These are phyloP conservation scores for Donacobius atricapilla DNA, from an alignment of 2,113 vertebrate species.

Conservation along the genomic window DNA sequence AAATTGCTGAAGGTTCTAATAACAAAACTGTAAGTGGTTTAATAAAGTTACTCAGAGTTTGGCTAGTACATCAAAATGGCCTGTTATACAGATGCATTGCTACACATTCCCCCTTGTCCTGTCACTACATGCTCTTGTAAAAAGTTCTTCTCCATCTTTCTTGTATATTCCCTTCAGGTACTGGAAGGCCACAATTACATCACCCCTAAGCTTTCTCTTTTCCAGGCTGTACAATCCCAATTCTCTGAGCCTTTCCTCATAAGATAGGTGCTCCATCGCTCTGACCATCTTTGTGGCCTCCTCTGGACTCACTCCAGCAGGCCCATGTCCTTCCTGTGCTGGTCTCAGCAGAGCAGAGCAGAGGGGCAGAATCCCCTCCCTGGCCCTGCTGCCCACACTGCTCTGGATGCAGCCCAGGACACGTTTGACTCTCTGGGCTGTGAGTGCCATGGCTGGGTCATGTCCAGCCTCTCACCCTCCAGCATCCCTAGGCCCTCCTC, in stretches of 20 bases:
- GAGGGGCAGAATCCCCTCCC: background rate
- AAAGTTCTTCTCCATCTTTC: background rate
- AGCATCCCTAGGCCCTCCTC: background rate
- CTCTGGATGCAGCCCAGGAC: background rate
- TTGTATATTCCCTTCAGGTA: background rate
- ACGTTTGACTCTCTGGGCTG: background rate
- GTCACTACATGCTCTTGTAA: background rate
- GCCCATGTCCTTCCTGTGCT: background rate
- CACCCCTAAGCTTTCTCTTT: background rate
- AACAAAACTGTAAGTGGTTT: too few relatives aligned
- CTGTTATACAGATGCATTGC: too few relatives aligned
- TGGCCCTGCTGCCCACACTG: background rate
- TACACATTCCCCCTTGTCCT: background rate
- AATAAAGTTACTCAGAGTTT: too few relatives aligned
- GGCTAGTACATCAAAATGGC: too few relatives aligned
- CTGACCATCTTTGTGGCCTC: fast-evolving
- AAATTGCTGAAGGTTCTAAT: too few relatives aligned
- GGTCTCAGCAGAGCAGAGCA: background rate
- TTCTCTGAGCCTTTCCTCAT: background rate
- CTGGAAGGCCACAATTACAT: background rate
- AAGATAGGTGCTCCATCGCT: background rate
- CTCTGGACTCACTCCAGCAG: background rate
- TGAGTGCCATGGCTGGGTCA: background rate
- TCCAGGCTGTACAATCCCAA: background rate
- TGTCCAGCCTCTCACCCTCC: background rate